Conservation (phyloP, 2,797 vertebrate genomes). For the Falco novaeseelandiae region DNA sequence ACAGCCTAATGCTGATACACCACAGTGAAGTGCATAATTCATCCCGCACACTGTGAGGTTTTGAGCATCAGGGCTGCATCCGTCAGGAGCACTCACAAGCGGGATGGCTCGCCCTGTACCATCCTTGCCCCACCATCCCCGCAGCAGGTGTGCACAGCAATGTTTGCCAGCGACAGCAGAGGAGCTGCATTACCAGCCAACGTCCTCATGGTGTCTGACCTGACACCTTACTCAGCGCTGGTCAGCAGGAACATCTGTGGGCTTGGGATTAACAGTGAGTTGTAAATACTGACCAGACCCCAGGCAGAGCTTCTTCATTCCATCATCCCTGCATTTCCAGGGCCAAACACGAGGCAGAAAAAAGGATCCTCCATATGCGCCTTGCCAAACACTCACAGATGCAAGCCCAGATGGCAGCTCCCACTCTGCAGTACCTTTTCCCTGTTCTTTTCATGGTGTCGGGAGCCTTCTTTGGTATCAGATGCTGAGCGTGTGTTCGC, state of each 20-base stretch:
- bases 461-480: constrained; percentile 30
- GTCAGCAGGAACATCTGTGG: background rate
- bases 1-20: accelerated
- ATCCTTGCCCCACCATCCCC: accelerated
- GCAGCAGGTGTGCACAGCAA: accelerated
- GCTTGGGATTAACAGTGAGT: accelerated
- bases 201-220: background rate
- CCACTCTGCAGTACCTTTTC: constrained; percentile 66
- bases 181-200: accelerated
- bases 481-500: constrained; percentile 47
- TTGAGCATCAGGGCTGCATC: accelerated
- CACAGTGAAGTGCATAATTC: background rate
- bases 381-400: constrained; percentile 51
- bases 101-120: background rate
- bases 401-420: constrained; percentile 67
- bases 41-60: accelerated
- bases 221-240: background rate
- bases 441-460: constrained; percentile 66
- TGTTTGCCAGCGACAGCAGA: accelerated
- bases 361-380: constrained; percentile 50
- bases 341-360: constrained; percentile 49
- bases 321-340: background rate
- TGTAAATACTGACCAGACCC: background rate
- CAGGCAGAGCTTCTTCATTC: background rate
- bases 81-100: background rate